Evolutionary conservation across 2,113 vertebrate species (phyloP).

Genomic region (Misgurnus anguillicaudatus): DNA sequence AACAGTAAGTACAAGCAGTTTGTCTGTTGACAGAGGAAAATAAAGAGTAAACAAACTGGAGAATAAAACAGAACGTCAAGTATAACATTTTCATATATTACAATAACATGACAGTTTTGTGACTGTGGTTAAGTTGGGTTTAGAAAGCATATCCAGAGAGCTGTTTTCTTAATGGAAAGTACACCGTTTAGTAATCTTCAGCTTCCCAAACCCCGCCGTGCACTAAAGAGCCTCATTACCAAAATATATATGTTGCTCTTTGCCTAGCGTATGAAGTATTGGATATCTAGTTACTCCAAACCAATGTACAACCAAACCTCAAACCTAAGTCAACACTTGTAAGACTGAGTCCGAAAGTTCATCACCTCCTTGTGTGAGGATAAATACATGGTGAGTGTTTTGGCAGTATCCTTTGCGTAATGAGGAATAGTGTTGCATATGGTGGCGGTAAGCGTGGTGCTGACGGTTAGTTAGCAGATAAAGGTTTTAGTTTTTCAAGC

Average conservation of each 20-base stretch:
- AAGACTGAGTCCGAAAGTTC: slow-evolving; percentile 48
- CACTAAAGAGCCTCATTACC: slow-evolving; percentile 46
- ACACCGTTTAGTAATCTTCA: background rate
- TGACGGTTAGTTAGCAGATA: slow-evolving; percentile 14
- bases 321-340: slow-evolving; percentile 69
- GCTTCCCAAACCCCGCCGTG: slow-evolving; percentile 43
- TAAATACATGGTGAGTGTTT: slow-evolving; percentile 30
- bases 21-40: slow-evolving; percentile 75
- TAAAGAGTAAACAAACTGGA: slow-evolving; percentile 1
- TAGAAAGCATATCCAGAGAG: background rate
- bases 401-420: background rate
- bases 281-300: slow-evolving; percentile 54
- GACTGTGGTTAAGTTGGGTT: background rate
- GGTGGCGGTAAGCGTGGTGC: background rate
- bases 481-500: slow-evolving; percentile 58
- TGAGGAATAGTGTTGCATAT: background rate
- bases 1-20: slow-evolving; percentile 90
- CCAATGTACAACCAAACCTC: slow-evolving; percentile 64
- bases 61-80: background rate
- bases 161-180: background rate
- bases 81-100: background rate
- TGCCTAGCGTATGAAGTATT: slow-evolving; percentile 53
- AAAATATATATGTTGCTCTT: slow-evolving; percentile 54
- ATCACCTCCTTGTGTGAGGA: slow-evolving; percentile 24
- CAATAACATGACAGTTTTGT: background rate